A percentile compares a stretch with the other conserved stretches of the same genome.
Conservation (phyloP, 2,113 vertebrate species). For the Xiphorhynchus elegans region DNA sequence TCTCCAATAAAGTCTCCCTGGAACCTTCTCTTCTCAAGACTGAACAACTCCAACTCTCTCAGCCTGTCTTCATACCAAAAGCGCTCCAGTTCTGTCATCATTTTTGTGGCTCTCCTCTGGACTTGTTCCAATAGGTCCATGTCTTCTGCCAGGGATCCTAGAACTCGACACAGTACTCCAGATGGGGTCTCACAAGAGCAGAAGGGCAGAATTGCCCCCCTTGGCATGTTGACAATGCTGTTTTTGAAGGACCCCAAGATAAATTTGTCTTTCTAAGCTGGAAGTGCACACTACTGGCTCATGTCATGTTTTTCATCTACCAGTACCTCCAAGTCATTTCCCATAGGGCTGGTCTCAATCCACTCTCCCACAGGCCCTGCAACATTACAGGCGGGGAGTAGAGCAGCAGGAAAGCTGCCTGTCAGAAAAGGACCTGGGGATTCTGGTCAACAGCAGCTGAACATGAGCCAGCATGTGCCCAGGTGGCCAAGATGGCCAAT, state of each 20-base stretch:
- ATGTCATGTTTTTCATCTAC: neutral
- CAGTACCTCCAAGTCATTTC: neutral
- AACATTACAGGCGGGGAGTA: neutral
- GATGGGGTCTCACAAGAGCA: neutral
- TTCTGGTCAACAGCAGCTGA: neutral
- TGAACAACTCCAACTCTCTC: neutral
- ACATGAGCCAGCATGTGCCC: accelerated
- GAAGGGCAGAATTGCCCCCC: neutral
- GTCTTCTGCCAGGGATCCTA: neutral
- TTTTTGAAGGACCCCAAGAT: neutral
- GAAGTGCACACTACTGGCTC: neutral
- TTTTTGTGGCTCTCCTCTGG: neutral
- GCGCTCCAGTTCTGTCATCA: neutral
- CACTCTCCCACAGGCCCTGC: neutral
- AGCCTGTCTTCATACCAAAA: neutral
- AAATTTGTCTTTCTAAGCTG: neutral
- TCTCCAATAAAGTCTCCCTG: neutral
- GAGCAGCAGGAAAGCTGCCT: neutral
- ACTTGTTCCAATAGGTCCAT: neutral
- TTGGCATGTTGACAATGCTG: neutral
- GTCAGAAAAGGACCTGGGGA: neutral
- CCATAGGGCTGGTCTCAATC: neutral
- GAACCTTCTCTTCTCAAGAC: neutral
- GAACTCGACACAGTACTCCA: neutral
- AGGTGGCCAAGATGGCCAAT: accelerated